Conservation (phyloP, 2,888 invertebrate species). For the Aphrophora alni region DNA sequence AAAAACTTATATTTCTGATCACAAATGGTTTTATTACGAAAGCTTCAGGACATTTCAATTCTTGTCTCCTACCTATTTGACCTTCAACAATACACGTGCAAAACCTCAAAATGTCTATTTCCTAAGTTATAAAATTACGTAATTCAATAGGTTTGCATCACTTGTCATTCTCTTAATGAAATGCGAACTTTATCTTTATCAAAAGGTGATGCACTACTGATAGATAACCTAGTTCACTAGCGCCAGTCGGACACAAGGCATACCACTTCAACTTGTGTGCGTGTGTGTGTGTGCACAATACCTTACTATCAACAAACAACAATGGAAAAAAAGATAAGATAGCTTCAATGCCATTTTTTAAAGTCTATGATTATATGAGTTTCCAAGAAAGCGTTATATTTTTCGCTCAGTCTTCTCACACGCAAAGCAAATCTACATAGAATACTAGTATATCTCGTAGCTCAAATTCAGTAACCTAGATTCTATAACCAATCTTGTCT, state of each 20-base stretch:
- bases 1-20: no score
- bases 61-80: neutral
- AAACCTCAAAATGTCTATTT: neutral
- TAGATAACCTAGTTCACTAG: neutral
- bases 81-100: neutral
- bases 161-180: neutral
- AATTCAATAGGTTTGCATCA: neutral
- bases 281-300: neutral
- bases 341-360: slow-evolving; percentile 1
- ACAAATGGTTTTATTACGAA: no score
- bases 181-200: neutral
- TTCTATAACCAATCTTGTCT: no score
- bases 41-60: no score
- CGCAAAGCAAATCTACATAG: no score
- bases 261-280: no score
- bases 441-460: no score
- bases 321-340: neutral
- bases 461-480: no score
- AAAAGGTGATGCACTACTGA: neutral
- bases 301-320: neutral
- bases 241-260: neutral
- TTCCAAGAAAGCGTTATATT: neutral
- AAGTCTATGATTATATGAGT: neutral
- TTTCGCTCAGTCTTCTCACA: neutral
- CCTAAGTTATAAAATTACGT: neutral